Base-by-base conservation (phyloP, 1,140 invertebrate species). In the Centruroides vittatus region DNA sequence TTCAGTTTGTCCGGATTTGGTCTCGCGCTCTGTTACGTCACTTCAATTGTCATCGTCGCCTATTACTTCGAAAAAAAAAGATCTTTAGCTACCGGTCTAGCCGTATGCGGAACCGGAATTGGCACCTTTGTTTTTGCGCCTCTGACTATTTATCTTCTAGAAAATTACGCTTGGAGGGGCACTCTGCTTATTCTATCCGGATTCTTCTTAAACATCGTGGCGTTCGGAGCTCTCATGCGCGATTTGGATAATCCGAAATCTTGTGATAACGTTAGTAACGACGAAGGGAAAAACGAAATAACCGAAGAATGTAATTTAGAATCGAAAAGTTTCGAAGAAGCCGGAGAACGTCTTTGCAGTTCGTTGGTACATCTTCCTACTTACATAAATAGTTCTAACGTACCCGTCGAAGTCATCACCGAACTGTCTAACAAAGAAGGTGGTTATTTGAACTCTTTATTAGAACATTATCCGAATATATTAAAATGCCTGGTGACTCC, bases 61-160 rank as follows among this genome's bases (percentile, higher is more conserved):
- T 94, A 93, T 71, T 98, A 96, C 72, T 98, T 98, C 72, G 93
- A 97, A 67, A 88, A 88, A 67, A 85, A 82, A 69, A 76, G 93
- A 56, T 93, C 91, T 0, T 81, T 97, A 52, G 93, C 93, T 0
- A 97, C 92, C 0, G 93, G 93, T 1, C 78, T 97, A 35, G 88
- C 91, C 0, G 90, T 94, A 1, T 93, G 89, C 70, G 91, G 91
- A 0, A 89, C 86, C 68, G 77, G 78, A 35, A 71, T 80, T 5
- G 89, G 92, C 2, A 94, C 91, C 0, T 93, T 95, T 70, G 82
- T 95, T 57, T 93, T 94, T 73, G 86, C 90, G 1, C 91, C 90
- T 0, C 69, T 93, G n/a, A 88, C 84, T 3, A 82, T 88, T 63
- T 77, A 82, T 57, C 76, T 92, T 10, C 73, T 91, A 6, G 69